A percentile compares a stretch with the other conserved stretches of the same genome.
phyloP scores from a whole-genome alignment of 2,113 vertebrate genomes.

The Malurus melanocephalus region DNA sequence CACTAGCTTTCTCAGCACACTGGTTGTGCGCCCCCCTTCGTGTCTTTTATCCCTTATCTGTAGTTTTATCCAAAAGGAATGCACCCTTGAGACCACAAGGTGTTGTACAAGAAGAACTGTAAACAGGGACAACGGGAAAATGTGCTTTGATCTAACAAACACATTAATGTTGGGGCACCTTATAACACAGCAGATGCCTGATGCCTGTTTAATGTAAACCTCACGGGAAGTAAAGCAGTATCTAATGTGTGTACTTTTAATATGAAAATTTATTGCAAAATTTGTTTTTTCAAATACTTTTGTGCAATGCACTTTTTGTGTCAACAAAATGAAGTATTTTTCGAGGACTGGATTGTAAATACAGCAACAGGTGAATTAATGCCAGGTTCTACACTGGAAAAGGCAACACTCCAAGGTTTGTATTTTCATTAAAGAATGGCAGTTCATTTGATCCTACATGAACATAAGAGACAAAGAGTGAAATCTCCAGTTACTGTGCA shows the following conservation, averaged over 20 bases:
- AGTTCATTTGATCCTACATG: background rate
- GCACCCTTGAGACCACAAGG: background rate
- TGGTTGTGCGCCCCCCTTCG: rapidly evolving
- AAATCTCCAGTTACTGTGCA: background rate
- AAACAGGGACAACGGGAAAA: background rate
- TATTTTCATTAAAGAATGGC: background rate
- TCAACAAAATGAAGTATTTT: background rate
- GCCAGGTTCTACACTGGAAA: background rate
- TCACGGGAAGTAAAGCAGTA: background rate
- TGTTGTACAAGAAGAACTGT: background rate
- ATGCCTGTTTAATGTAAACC: background rate
- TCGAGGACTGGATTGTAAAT: background rate
- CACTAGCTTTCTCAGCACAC: rapidly evolving
- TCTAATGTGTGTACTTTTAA: background rate
- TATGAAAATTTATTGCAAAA: background rate
- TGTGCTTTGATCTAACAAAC: background rate
- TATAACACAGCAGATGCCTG: background rate
- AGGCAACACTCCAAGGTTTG: background rate
- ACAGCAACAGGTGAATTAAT: background rate
- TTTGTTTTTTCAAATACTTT: background rate
- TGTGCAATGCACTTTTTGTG: background rate
- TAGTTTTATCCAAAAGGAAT: background rate
- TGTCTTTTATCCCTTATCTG: background rate
- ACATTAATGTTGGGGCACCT: background rate
- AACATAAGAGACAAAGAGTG: background rate